These are phyloP conservation scores for Melanotaenia pygmaea DNA, from an alignment of 2,797 vertebrate genomes.

Conservation along the genomic window DNA sequence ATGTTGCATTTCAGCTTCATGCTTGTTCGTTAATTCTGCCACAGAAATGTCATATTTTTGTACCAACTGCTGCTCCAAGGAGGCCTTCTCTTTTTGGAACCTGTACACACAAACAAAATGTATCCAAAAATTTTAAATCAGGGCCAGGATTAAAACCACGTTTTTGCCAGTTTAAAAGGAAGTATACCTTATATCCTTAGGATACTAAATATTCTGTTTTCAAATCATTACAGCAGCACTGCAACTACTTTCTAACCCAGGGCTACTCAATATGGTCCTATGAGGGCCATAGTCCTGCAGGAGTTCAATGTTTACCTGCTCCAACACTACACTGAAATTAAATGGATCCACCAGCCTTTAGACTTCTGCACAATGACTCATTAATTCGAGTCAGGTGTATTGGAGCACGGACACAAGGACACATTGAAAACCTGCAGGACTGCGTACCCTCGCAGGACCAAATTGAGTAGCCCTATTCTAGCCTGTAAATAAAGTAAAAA, in stretches of 20 bases:
- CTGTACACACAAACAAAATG: conserved; percentile 67
- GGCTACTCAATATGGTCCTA: too few species aligned
- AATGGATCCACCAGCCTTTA: too few species aligned
- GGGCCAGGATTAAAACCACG: background rate
- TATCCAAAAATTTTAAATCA: background rate
- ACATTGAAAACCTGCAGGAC: too few species aligned
- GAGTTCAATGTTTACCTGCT: too few species aligned
- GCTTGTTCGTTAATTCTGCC: conserved; percentile 76
- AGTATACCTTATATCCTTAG: background rate
- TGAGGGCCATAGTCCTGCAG: too few species aligned
- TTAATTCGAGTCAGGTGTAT: too few species aligned
- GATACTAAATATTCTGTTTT: background rate
- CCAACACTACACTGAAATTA: too few species aligned
- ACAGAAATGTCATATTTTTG: conserved; percentile 81
- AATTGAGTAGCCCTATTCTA: too few species aligned
- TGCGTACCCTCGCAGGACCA: too few species aligned
- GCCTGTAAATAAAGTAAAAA: too few species aligned
- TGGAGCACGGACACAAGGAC: too few species aligned
- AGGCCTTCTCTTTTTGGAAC: conserved; percentile 84
- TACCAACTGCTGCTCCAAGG: conserved; percentile 75
- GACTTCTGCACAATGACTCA: too few species aligned
- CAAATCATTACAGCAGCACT: background rate
- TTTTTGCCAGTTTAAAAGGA: background rate
- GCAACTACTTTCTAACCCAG: background rate
- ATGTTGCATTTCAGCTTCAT: conserved; percentile 73